These are phyloP conservation scores for Stenurella melanura DNA, from an alignment of 2,888 invertebrate genomes.

Conservation along the genomic window DNA sequence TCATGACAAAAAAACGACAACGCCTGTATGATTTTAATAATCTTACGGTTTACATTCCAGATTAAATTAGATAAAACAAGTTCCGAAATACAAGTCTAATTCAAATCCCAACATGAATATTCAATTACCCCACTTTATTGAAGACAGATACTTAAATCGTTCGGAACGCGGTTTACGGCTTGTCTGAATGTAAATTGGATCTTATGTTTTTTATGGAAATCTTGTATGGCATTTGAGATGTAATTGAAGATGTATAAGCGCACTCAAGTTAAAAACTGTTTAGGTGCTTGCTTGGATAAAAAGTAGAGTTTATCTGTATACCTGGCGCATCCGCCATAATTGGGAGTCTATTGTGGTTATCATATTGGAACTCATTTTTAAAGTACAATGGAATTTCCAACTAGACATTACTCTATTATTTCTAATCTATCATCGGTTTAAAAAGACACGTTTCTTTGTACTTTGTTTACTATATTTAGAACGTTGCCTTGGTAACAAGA, in stretches of 20 bases:
- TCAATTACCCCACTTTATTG: slow-evolving; percentile 5
- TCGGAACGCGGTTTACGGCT: slow-evolving; percentile 10
- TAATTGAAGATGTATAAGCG: not conserved
- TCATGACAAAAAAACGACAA: no score
- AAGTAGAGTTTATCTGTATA: not conserved
- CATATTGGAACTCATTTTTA: no score
- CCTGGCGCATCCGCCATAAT: not conserved
- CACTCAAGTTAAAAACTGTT: not conserved
- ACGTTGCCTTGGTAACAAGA: no score
- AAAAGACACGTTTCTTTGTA: no score
- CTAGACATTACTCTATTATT: no score
- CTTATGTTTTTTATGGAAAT: slow-evolving; percentile 18
- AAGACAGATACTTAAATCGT: slow-evolving; percentile 19
- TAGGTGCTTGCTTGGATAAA: not conserved
- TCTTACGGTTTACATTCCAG: not conserved
- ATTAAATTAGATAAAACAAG: not conserved
- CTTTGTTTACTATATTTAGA: no score
- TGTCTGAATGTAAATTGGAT: slow-evolving; percentile 18
- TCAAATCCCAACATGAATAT: slow-evolving; percentile 15
- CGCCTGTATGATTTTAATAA: no score
- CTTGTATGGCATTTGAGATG: not conserved
- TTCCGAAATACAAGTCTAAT: not conserved
- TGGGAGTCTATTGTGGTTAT: not conserved
- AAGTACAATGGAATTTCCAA: no score
- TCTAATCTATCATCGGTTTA: no score